Conservation (phyloP, 2,113 vertebrate species). For the human (Homo sapiens) region DNA sequence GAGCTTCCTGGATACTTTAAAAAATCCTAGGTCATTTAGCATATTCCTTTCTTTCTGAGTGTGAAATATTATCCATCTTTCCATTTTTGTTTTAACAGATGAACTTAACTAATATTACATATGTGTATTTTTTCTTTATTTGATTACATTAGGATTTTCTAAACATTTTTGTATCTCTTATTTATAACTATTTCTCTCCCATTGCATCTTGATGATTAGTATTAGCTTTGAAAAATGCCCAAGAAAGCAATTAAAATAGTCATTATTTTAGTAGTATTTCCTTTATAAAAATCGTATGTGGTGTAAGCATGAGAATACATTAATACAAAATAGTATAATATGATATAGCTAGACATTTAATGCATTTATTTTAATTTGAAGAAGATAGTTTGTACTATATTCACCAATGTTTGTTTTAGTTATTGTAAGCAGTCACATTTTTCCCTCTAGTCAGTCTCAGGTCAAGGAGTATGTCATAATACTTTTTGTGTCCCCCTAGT, state of each 20-base stretch:
- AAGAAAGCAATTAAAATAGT: not conserved
- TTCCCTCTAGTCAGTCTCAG: not conserved
- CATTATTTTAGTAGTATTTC: slow-evolving; percentile 13
- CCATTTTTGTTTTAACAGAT: not conserved
- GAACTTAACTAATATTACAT: not conserved
- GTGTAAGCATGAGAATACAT: not conserved
- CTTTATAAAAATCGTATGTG: not conserved
- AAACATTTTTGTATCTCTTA: not conserved
- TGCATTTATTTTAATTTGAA: not conserved
- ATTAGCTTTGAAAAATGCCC: slow-evolving; percentile 5
- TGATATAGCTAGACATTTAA: not conserved
- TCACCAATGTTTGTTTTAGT: not conserved
- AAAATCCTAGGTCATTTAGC: not conserved
- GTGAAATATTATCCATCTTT: not conserved
- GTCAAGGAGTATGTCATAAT: not conserved
- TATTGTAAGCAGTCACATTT: not conserved
- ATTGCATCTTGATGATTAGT: not conserved
- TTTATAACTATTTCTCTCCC: not conserved
- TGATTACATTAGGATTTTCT: not conserved
- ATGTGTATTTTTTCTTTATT: slow-evolving; percentile 27
- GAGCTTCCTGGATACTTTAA: not conserved
- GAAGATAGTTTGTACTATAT: not conserved
- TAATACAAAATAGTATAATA: not conserved
- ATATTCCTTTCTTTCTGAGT: not conserved
- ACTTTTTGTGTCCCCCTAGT: not conserved